Base-by-base conservation (phyloP, 2,113 vertebrate genomes). In the Fulmarus glacialis region DNA sequence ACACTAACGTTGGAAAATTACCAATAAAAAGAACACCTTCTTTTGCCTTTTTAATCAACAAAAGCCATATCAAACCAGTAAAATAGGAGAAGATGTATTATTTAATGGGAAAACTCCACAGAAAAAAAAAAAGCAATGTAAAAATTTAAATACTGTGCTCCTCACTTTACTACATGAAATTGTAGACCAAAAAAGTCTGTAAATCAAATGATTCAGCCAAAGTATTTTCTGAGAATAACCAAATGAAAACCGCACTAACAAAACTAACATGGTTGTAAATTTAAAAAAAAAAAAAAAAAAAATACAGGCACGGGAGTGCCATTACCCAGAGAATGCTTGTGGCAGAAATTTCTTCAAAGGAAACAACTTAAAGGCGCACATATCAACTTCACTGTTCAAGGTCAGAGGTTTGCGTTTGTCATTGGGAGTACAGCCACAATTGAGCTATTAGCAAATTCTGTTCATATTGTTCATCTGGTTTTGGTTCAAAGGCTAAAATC, bases 401-500 rank as follows among this genome's bases (percentile, higher is more conserved):
- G 32, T 68, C 58, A 63, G 24, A 71, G 19, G 32, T 52, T 85
- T 92, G 48, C 40, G 55, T 50, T 68, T 90, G 8, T 32, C 60
- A 52, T 9, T 66, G 16, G n/a, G 43, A 96, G 55, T 6, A 22
- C 3, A 58, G 53, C 26, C 43, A 50, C 42, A 88, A 81, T 68
- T 79, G 78, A 88, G 40, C 50, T 78, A 47, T 70, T 74, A 8
- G 12, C 19, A 82, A 91, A 72, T 50, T 86, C 86, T 87, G 79
- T 42, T 74, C 59, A 58, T 0, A 1, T 45, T 88, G 45, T 82
- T 96, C 90, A 94, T 84, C 58, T 55, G 53, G 40, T 83, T 94
- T 95, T 92, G 74, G 71, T 97, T 94, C 59, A 80, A 95, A 96
- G 77, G 50, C 66, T 85, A 83, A 92, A 96, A 95, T 86, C 66